Evolutionary conservation across 2,113 vertebrate species (phyloP).

Genomic region (Zapornia atra): DNA sequence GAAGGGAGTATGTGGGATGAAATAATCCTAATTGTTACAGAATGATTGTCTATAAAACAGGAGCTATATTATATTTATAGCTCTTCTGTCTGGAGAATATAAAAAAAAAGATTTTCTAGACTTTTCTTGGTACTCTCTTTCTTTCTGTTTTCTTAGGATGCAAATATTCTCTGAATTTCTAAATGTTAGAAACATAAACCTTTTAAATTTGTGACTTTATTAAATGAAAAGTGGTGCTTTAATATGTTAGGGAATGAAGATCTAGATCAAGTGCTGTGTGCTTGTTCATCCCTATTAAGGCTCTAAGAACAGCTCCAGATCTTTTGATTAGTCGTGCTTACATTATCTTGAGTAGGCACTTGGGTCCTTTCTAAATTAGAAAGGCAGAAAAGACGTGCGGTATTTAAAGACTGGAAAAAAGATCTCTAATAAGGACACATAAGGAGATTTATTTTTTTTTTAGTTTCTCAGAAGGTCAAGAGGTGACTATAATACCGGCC

Average conservation of each 20-base stretch:
- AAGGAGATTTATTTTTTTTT: neutral
- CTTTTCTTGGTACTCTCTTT: neutral
- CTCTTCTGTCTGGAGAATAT: neutral
- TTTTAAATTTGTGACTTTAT: neutral
- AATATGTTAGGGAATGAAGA: neutral
- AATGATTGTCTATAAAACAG: constrained; percentile 7
- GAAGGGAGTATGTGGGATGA: neutral
- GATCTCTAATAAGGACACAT: neutral
- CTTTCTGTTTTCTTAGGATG: neutral
- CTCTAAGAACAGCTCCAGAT: neutral
- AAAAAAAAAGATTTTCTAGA: neutral
- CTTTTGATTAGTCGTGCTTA: neutral
- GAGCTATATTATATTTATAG: neutral
- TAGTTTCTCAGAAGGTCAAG: neutral
- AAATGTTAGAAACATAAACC: neutral
- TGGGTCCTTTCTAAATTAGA: neutral
- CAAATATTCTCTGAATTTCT: neutral
- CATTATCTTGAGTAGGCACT: neutral
- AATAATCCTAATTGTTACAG: neutral
- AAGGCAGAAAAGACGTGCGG: neutral
- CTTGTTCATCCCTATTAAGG: neutral
- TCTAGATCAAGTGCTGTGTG: neutral
- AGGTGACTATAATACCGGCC: neutral
- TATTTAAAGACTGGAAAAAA: neutral
- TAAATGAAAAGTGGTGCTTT: neutral